phyloP scores from a whole-genome alignment of 2,797 vertebrate species.

The Megaceryle alcyon region DNA sequence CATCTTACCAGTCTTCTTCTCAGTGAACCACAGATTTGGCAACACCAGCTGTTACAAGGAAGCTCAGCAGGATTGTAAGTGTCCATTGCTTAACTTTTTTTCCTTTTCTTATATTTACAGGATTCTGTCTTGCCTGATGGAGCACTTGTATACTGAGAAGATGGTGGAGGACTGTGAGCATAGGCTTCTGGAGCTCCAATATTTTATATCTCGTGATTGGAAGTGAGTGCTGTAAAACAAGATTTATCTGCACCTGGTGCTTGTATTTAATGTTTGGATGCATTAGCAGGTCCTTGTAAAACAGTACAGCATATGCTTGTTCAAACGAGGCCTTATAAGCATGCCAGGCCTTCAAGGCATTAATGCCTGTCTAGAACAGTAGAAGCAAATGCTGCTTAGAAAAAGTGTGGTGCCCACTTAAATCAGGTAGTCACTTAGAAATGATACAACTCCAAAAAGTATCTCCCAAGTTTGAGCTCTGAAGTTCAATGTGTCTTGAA shows the following conservation, averaged over 20 bases:
- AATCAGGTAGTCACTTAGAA: background rate
- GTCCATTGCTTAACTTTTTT: background rate
- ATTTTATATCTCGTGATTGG: slow-evolving; percentile 98
- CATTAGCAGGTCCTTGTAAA: background rate
- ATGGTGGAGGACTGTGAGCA: slow-evolving; percentile 98
- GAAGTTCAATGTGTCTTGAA: background rate
- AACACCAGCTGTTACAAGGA: background rate
- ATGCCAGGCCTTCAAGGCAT: background rate
- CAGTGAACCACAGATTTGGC: background rate
- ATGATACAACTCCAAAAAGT: background rate
- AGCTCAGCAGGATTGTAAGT: background rate
- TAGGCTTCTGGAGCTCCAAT: slow-evolving; percentile 92
- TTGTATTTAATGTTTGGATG: background rate
- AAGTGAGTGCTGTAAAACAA: slow-evolving; percentile 85
- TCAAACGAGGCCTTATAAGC: background rate
- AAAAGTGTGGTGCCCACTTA: background rate
- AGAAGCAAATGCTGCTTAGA: background rate
- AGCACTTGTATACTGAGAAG: slow-evolving; percentile 97
- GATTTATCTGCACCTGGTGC: background rate
- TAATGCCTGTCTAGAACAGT: background rate
- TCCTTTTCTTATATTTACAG: slow-evolving; percentile 66
- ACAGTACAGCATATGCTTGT: background rate
- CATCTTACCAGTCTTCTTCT: background rate
- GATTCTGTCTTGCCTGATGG: slow-evolving; percentile 98
- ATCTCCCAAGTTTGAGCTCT: background rate